These are phyloP conservation scores for Vipera latastei DNA, from an alignment of 2,797 vertebrate species.

Conservation along the genomic window DNA sequence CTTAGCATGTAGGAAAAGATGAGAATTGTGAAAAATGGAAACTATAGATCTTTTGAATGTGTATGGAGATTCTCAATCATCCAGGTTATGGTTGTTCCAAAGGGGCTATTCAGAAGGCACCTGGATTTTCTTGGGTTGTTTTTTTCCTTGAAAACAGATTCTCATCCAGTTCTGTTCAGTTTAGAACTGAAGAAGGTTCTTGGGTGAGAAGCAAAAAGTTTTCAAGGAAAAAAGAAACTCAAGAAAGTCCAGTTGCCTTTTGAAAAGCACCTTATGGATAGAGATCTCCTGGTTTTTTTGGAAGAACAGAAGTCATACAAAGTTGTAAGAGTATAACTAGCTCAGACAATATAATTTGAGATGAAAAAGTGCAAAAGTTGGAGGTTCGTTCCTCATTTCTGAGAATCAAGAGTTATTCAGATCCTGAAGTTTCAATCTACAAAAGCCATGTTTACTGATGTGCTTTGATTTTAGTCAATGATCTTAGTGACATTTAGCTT, in stretches of 20 bases:
- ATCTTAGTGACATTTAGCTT: not conserved
- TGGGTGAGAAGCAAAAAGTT: not conserved
- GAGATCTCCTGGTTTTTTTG: not conserved
- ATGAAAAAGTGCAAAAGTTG: not conserved
- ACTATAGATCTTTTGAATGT: not conserved
- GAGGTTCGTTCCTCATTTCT: not conserved
- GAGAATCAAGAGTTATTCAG: not conserved
- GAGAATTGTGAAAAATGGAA: not conserved
- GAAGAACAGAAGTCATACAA: not conserved
- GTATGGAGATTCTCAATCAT: not conserved
- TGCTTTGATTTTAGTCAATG: not conserved
- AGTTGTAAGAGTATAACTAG: not conserved
- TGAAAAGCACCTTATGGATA: not conserved
- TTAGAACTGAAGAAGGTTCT: not conserved
- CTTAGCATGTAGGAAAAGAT: not conserved
- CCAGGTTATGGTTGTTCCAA: not conserved
- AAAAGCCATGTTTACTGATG: not conserved
- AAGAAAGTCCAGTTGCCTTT: not conserved
- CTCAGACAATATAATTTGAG: not conserved
- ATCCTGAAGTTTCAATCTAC: not conserved
- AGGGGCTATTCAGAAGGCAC: not conserved
- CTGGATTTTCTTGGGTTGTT: not conserved
- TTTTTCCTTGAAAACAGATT: not conserved
- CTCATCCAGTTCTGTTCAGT: not conserved
- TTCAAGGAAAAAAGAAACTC: not conserved